Conservation (phyloP, 1,140 invertebrate genomes). For the Zeugodacus cucurbitae region DNA sequence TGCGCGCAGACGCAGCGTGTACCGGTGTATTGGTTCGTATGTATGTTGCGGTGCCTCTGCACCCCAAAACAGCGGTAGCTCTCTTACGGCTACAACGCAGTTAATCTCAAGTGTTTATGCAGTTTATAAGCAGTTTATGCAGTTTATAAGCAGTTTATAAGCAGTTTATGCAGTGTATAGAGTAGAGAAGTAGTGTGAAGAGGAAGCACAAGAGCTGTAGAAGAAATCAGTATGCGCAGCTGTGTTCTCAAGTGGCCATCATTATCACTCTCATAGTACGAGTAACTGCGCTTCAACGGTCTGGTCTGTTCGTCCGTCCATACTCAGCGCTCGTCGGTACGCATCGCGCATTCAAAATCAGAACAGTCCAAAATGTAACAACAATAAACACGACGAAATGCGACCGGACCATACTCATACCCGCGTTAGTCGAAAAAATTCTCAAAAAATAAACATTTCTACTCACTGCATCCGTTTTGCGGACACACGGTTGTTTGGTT, state of each 20-base stretch:
- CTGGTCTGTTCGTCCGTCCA: background rate
- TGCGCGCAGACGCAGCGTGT: background rate
- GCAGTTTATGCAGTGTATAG: background rate
- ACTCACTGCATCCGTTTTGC: background rate
- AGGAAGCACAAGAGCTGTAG: background rate
- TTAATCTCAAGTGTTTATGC: constrained; percentile 5
- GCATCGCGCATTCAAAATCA: constrained; percentile 22
- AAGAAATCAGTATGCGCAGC: constrained; percentile 33
- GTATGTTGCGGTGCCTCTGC: background rate
- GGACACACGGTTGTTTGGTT: constrained; percentile 17
- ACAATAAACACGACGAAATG: background rate
- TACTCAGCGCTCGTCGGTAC: background rate
- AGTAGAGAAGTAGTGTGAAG: background rate
- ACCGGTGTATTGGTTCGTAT: background rate
- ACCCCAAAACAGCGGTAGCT: background rate
- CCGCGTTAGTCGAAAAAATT: background rate
- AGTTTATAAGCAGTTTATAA: too few relatives aligned
- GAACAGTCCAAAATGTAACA: background rate
- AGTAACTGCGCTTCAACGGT: background rate
- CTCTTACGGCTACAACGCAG: background rate
- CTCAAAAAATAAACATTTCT: background rate
- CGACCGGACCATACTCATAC: background rate
- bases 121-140: too few relatives aligned
- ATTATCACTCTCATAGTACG: background rate
- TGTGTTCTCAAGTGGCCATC: background rate